phyloP scores from a whole-genome alignment of 2,113 vertebrate genomes.

The Polypterus bichir region DNA sequence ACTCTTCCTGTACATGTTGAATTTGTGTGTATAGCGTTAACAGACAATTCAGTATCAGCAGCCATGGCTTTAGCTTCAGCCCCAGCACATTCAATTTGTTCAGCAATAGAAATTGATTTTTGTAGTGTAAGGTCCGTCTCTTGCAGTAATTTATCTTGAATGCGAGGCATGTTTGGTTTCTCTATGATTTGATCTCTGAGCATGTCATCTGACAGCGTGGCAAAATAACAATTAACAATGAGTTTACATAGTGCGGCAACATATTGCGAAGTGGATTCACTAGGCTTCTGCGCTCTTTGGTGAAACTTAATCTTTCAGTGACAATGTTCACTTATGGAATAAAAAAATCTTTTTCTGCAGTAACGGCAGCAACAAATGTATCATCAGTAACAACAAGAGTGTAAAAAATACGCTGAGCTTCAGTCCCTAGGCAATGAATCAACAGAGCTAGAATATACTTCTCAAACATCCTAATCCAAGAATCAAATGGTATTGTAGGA shows the following conservation, averaged over 20 bases:
- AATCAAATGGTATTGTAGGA: not conserved
- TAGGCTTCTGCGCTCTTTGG: not conserved
- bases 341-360: not conserved
- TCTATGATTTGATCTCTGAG: not conserved
- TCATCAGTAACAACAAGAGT: not conserved
- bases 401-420: conserved; percentile 1
- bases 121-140: not conserved
- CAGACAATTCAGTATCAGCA: too few species aligned
- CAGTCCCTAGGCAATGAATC: not conserved
- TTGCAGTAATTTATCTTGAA: not conserved
- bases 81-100: not conserved
- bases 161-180: not conserved
- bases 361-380: not conserved
- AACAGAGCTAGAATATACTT: conserved; percentile 3
- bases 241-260: not conserved
- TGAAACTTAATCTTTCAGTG: conserved; percentile 1
- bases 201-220: not conserved
- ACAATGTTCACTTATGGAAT: not conserved
- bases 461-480: conserved; percentile 1
- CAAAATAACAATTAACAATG: not conserved
- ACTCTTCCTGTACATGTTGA: too few species aligned
- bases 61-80: too few species aligned
- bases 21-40: too few species aligned
- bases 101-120: not conserved
- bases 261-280: not conserved